These are phyloP conservation scores for Melanaphis sacchari DNA, from an alignment of 1,140 invertebrate genomes.

Conservation along the genomic window DNA sequence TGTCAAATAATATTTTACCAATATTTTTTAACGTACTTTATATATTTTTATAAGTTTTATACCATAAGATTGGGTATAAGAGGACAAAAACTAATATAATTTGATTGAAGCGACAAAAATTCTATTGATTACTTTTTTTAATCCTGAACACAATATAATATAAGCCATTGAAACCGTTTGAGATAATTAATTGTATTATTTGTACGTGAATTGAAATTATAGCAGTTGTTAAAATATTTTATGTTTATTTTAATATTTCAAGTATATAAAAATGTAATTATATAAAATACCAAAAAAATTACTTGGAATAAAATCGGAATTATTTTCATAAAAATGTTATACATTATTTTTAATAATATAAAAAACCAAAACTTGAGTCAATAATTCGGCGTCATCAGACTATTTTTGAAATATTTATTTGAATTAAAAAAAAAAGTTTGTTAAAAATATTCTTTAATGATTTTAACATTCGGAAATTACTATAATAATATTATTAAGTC, in stretches of 20 bases:
- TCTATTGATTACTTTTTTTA: not conserved
- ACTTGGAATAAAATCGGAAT: not conserved
- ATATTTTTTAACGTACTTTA: not conserved
- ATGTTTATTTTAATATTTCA: not conserved
- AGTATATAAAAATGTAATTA: not conserved
- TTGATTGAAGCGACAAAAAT: not conserved
- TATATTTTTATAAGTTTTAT: not conserved
- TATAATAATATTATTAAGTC: not conserved
- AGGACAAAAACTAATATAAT: not conserved
- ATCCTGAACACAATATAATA: not conserved
- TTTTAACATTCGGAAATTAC: not conserved
- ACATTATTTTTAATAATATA: not conserved
- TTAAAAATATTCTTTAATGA: not conserved
- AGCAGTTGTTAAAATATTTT: conserved; percentile 7
- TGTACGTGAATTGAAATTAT: not conserved
- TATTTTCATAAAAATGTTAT: not conserved
- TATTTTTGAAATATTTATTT: conserved; percentile 20
- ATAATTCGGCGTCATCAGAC: conserved; percentile 38
- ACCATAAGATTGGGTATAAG: not conserved
- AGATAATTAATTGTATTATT: not conserved
- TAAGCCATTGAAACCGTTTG: not conserved
- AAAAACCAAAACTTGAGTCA: not conserved
- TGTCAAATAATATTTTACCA: not conserved
- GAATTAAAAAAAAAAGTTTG: not conserved
- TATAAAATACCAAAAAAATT: not conserved